Evolutionary conservation across 2,797 vertebrate genomes (phyloP).

Genomic region (Clarias laeviceps): DNA sequence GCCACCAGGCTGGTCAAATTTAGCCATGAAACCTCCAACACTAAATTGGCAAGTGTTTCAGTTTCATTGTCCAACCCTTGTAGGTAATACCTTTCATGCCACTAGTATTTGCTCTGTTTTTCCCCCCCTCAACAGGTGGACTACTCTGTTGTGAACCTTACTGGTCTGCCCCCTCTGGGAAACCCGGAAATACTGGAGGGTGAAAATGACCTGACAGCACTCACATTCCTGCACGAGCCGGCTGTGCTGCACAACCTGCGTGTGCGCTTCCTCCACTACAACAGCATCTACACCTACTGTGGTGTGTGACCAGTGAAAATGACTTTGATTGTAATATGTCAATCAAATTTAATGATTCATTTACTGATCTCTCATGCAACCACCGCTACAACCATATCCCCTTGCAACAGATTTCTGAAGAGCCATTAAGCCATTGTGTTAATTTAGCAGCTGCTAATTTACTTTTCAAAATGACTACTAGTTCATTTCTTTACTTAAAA

Average conservation of each 20-base stretch:
- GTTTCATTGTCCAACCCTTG: too few relatives aligned
- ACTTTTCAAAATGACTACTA: neutral
- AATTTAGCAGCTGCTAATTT: neutral
- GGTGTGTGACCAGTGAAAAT: slow-evolving; percentile 63
- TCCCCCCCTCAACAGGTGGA: slow-evolving; percentile 60
- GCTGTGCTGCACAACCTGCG: slow-evolving; percentile 80
- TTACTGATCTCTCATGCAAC: neutral
- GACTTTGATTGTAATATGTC: neutral
- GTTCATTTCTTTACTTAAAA: neutral
- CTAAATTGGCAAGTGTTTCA: too few relatives aligned
- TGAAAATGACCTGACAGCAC: slow-evolving; percentile 78
- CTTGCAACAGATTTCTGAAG: neutral
- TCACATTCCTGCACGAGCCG: slow-evolving; percentile 81
- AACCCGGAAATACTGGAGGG: slow-evolving; percentile 80
- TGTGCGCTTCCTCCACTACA: slow-evolving; percentile 79
- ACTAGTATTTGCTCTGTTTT: neutral
- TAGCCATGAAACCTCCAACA: too few relatives aligned
- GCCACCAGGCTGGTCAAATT: too few relatives aligned
- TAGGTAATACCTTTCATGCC: neutral
- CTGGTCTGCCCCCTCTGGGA: slow-evolving; percentile 75
- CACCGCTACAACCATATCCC: neutral
- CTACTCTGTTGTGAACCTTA: slow-evolving; percentile 58
- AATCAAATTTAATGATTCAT: neutral
- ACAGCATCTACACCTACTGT: slow-evolving; percentile 80
- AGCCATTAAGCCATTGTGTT: neutral